A percentile compares a stretch with the other conserved stretches of the same genome.
Conservation (phyloP, 2,888 invertebrate genomes). For the Hirudinaria manillensis region DNA sequence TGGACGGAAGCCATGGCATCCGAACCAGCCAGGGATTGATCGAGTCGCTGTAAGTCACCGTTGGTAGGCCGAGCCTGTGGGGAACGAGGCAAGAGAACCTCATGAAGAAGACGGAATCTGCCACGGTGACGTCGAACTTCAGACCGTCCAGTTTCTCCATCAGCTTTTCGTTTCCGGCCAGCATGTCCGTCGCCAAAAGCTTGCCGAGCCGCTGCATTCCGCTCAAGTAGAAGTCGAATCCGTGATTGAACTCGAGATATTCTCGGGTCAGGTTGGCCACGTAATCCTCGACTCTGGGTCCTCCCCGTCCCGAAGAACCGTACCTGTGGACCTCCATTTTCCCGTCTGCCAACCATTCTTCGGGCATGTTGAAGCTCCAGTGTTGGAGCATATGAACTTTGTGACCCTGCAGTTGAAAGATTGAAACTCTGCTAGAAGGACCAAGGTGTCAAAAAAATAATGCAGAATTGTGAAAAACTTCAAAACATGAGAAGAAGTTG, state of each 20-base stretch:
- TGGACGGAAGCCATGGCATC: conserved; percentile 30
- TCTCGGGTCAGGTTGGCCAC: conserved; percentile 13
- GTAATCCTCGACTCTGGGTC: background rate
- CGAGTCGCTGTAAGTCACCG: conserved; percentile 24
- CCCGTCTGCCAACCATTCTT: background rate
- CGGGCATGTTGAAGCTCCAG: conserved; percentile 1
- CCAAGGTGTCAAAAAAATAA: no score
- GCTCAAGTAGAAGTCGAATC: background rate
- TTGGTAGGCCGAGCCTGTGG: conserved; percentile 29
- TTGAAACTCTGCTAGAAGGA: no score
- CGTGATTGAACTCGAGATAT: background rate
- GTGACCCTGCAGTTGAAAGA: background rate
- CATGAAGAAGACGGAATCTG: conserved; percentile 26
- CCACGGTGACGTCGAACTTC: conserved; percentile 30
- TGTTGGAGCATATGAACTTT: conserved; percentile 14
- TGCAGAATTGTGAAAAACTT: no score
- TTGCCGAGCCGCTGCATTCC: conserved; percentile 9
- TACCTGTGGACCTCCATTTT: conserved; percentile 2
- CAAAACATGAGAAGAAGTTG: no score
- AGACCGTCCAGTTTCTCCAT: conserved; percentile 10
- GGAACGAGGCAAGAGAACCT: conserved; percentile 29
- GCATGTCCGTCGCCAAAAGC: conserved; percentile 7
- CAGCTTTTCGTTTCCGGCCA: conserved; percentile 24
- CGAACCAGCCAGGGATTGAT: conserved; percentile 31
- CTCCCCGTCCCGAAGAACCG: background rate